Conservation (phyloP, 2,888 invertebrate species). For the Lepidonotus clava region DNA sequence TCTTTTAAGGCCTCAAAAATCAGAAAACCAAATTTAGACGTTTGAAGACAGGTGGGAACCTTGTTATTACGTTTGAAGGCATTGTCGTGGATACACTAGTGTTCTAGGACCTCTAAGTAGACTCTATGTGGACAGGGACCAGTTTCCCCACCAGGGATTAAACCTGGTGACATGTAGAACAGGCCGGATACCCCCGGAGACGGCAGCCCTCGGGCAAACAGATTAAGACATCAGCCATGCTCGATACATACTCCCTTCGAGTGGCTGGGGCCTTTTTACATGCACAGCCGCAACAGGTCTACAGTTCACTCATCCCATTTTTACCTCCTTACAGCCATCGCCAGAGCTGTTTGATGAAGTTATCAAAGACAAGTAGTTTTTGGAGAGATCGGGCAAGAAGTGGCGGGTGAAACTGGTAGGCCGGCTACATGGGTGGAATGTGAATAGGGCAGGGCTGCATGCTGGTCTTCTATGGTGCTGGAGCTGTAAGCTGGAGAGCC, state of each 20-base stretch:
- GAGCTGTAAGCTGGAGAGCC: constrained; percentile 2
- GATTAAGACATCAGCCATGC: constrained; percentile 43
- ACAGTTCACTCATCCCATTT: not conserved
- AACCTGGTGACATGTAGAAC: too few species aligned
- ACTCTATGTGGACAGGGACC: too few species aligned
- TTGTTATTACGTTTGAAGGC: too few species aligned
- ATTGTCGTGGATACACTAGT: too few species aligned
- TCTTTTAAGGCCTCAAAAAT: too few species aligned
- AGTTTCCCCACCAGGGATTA: too few species aligned
- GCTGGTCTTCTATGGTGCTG: not conserved
- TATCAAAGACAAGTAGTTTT: constrained; percentile 47
- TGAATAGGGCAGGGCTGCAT: not conserved
- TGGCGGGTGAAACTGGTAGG: not conserved
- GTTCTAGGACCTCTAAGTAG: too few species aligned
- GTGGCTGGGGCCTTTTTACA: not conserved
- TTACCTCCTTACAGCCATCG: not conserved
- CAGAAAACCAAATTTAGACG: too few species aligned
- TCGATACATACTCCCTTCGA: constrained; percentile 9
- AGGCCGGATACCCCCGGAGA: too few species aligned
- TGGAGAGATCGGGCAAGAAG: not conserved
- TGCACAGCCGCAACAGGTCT: too few species aligned
- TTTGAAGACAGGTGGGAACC: too few species aligned
- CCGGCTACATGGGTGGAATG: not conserved
- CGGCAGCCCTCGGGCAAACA: not conserved
- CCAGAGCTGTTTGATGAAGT: constrained; percentile 24